Evolutionary conservation across 2,888 invertebrate species (phyloP).

Genomic region (Philereme vetulata): DNA sequence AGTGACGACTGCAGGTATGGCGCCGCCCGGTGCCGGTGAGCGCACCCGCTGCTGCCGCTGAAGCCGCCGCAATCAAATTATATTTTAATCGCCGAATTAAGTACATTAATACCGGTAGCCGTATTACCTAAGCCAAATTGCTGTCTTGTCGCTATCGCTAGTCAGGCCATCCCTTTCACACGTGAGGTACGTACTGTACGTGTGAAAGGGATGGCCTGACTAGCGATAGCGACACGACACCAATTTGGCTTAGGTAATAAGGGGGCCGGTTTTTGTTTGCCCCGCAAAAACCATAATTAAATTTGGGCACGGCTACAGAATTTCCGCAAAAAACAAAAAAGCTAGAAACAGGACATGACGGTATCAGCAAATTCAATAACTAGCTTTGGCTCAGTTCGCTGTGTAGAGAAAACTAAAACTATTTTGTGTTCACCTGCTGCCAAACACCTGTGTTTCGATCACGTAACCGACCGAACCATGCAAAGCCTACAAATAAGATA

Average conservation of each 20-base stretch:
- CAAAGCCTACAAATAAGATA: constrained; percentile 34
- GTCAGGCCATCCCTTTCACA: no score
- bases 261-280: constrained; percentile 45
- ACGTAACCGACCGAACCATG: constrained; percentile 43
- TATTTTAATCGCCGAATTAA: constrained; percentile 62
- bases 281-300: constrained; percentile 46
- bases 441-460: constrained; percentile 62
- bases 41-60: constrained; percentile 28
- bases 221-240: no score
- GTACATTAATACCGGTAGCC: constrained; percentile 49
- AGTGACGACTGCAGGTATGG: constrained; percentile 57
- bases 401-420: constrained; percentile 57
- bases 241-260: no score
- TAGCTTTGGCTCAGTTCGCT: constrained; percentile 57
- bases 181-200: no score
- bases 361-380: constrained; percentile 45
- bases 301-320: constrained; percentile 27
- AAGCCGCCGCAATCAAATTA: constrained; percentile 56
- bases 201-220: no score
- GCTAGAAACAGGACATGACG: constrained; percentile 17
- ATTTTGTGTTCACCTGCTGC: constrained; percentile 54
- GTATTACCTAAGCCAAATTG: no score
- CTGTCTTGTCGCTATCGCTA: no score
- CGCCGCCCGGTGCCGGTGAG: constrained; percentile 1
- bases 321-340: constrained; percentile 29